Percentiles rank a stretch among this genome's conserved stretches.
Evolutionary conservation across 2,888 invertebrate species (phyloP).

Genomic region (Tenodera sinensis): DNA sequence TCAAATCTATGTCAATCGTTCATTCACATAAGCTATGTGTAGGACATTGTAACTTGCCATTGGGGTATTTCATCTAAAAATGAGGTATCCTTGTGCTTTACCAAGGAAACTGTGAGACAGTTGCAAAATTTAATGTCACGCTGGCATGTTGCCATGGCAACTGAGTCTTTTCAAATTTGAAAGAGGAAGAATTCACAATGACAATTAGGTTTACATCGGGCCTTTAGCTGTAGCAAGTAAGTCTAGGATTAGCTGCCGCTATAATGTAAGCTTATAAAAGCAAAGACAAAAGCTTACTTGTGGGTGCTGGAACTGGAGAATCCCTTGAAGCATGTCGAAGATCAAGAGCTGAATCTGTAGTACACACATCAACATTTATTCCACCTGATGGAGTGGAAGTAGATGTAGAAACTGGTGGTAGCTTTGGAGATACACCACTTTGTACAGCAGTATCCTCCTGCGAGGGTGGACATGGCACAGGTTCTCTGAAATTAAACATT

Average conservation of each 20-base stretch:
- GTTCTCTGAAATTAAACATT: not conserved
- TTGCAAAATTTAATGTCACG: too few species aligned
- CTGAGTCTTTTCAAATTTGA: too few species aligned
- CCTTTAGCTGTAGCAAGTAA: not conserved
- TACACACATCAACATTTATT: slow-evolving; percentile 20
- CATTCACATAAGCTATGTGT: too few species aligned
- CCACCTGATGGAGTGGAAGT: not conserved
- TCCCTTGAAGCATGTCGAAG: slow-evolving; percentile 49
- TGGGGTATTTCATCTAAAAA: too few species aligned
- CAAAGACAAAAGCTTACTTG: not conserved
- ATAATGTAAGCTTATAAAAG: too few species aligned
- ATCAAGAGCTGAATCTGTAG: slow-evolving; percentile 48
- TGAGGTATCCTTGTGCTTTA: too few species aligned
- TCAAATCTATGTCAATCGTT: too few species aligned
- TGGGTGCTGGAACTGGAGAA: slow-evolving; percentile 36
- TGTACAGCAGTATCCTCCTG: slow-evolving; percentile 24
- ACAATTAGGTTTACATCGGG: too few species aligned
- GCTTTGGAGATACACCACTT: slow-evolving; percentile 22
- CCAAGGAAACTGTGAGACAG: too few species aligned
- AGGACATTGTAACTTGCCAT: too few species aligned
- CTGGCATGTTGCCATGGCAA: too few species aligned
- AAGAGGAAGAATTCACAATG: too few species aligned
- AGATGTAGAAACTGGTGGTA: slow-evolving; percentile 8
- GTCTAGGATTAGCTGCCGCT: not conserved
- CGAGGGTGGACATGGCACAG: slow-evolving; percentile 1